These are phyloP conservation scores for Nesidiocoris tenuis DNA, from an alignment of 2,888 invertebrate species.

Conservation along the genomic window DNA sequence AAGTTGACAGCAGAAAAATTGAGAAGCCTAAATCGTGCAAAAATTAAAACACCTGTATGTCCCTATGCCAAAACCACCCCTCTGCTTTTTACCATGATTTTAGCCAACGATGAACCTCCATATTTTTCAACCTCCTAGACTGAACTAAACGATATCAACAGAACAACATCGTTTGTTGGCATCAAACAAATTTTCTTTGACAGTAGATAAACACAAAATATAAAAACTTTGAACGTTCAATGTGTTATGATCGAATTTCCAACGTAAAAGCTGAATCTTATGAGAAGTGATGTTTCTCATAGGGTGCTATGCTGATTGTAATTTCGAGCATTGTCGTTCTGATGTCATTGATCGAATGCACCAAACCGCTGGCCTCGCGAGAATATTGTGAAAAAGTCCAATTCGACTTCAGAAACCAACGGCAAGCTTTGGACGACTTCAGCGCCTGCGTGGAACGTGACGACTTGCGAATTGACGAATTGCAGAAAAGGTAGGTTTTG, in stretches of 20 bases:
- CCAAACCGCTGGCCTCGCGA: not conserved
- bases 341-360: not conserved
- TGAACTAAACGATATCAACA: no score
- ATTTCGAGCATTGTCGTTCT: not conserved
- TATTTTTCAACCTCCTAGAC: no score
- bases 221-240: not conserved
- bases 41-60: no score
- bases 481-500: conserved; percentile 2
- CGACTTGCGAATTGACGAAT: conserved; percentile 2
- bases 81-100: no score
- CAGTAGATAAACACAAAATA: no score
- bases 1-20: no score
- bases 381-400: conserved; percentile 11
- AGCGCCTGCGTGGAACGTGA: conserved; percentile 1
- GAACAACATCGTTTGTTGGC: not conserved
- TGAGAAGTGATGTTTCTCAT: not conserved
- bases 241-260: not conserved
- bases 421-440: conserved; percentile 1
- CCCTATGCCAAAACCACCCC: no score
- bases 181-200: no score
- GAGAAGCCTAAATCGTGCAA: no score
- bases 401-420: conserved; percentile 14
- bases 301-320: not conserved
- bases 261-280: not conserved
- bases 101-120: no score